Conservation (phyloP, 2,888 invertebrate genomes). For the Laspeyria flexula region DNA sequence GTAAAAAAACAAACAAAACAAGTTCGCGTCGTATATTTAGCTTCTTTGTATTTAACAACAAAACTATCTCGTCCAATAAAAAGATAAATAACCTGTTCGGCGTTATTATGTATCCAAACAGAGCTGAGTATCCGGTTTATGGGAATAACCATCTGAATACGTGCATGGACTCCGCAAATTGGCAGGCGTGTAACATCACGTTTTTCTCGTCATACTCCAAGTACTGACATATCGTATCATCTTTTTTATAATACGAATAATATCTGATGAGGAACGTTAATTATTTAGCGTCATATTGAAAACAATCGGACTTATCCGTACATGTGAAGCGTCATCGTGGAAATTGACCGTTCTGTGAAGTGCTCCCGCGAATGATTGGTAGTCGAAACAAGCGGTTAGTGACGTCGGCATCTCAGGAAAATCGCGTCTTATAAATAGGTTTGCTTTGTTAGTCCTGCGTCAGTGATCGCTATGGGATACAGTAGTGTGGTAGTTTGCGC, state of each 20-base stretch:
- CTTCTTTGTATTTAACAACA: conserved; percentile 48
- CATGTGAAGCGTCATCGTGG: conserved; percentile 63
- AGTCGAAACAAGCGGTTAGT: conserved; percentile 49
- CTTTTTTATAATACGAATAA: conserved; percentile 9
- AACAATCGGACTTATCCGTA: conserved; percentile 27
- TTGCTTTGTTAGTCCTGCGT: conserved; percentile 67
- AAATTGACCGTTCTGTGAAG: conserved; percentile 57
- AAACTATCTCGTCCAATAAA: conserved; percentile 52
- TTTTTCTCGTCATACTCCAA: conserved; percentile 28
- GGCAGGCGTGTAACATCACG: conserved; percentile 55
- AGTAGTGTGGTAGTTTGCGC: conserved; percentile 65
- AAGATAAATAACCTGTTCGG: conserved; percentile 47
- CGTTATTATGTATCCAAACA: conserved; percentile 51
- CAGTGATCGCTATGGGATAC: conserved; percentile 79
- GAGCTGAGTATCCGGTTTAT: conserved; percentile 67
- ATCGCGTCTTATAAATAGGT: conserved; percentile 78
- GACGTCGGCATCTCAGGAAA: conserved; percentile 67
- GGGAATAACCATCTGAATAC: conserved; percentile 72
- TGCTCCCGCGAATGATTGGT: conserved; percentile 50
- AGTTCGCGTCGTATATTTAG: conserved; percentile 18
- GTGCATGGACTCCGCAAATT: conserved; percentile 66
- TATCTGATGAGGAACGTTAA: conserved; percentile 16
- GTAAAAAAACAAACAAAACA: conserved; percentile 8
- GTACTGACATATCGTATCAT: conserved; percentile 9
- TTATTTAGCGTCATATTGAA: conserved; percentile 30